Base-by-base conservation (phyloP, 2,888 invertebrate genomes). In the Ornithoptera priamus region DNA sequence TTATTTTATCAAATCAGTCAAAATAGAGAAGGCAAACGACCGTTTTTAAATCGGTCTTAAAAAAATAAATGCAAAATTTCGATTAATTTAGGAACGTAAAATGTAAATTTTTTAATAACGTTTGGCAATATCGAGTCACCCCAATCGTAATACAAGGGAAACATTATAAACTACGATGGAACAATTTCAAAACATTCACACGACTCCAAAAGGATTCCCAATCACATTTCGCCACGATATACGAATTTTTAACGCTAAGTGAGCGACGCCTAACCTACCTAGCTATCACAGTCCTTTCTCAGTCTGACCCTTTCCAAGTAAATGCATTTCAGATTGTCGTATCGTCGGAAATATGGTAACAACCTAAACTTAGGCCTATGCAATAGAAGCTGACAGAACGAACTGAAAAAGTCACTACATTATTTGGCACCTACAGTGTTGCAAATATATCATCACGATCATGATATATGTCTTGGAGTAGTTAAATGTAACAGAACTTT, bases 221-320 rank as follows among this genome's bases (percentile, higher is more conserved):
- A 79, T 77, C 78, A 85, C 78, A 76, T 79, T 79, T 80, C 80
- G 79, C 80, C 80, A 80, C 80, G 80, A 81, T 77, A 83, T 81
- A 85, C 84, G 79, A 82, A 86, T 80, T 85, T 87, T 88, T 85
- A 85, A 87, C 87, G 85, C 90, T 90, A 90, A 90, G 83, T 88
- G 90, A 91, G 92, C 89, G 91, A 85, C 85, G 83, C 85, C 88
- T 92, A 90, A 89, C 90, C 85, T 92, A 91, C 78, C 89, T 90
- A 88, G 85, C 90, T 92, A 92, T 92, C 92, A 92, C 92, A 92
- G 92, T 92, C 92, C 92, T 88, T 87, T 89, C 89, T 92, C 92
- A 92, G 92, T 92, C 92, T 89, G 92, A 90, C 88, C 91, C 90
- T 86, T 92, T 88, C 89, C 91, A 77, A 77, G 80, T 90, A 90